Conservation (phyloP, 1,140 invertebrate species). For the Drosophila kanapiae region DNA sequence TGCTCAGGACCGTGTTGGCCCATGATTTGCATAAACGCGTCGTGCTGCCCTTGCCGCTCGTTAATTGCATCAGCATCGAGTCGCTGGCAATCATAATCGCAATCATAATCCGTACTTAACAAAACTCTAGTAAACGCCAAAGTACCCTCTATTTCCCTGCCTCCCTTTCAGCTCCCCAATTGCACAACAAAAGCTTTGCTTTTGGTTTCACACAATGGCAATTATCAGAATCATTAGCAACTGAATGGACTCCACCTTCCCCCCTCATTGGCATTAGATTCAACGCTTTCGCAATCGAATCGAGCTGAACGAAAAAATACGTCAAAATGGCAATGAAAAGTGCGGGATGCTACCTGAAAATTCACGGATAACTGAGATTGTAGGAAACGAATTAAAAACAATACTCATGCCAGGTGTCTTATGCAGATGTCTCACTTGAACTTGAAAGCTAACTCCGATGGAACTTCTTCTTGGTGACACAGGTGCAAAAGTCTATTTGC, state of each 20-base stretch:
- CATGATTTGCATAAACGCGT: conserved; percentile 74
- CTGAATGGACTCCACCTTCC: conserved; percentile 36
- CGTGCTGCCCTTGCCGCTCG: conserved; percentile 47
- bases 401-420: conserved; percentile 32
- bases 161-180: conserved; percentile 17
- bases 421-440: not conserved
- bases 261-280: conserved; percentile 44
- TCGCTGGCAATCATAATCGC: conserved; percentile 57
- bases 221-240: conserved; percentile 79
- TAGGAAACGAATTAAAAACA: conserved; percentile 4
- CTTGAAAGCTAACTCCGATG: not conserved
- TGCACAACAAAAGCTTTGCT: conserved; percentile 59
- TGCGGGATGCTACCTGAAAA: conserved; percentile 39
- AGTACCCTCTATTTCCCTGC: conserved; percentile 3
- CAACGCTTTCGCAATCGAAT: conserved; percentile 51
- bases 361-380: conserved; percentile 4
- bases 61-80: conserved; percentile 53
- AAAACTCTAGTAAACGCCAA: conserved; percentile 48
- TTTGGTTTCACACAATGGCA: conserved; percentile 72
- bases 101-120: conserved; percentile 56
- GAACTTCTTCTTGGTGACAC: conserved; percentile 5
- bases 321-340: conserved; percentile 48
- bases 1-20: conserved; percentile 48
- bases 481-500: not conserved
- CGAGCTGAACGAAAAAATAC: conserved; percentile 33